Evolutionary conservation across 1,140 invertebrate species (phyloP), one percentile per base, ranked within the genome.

Genomic region (Micrasema longulum): DNA sequence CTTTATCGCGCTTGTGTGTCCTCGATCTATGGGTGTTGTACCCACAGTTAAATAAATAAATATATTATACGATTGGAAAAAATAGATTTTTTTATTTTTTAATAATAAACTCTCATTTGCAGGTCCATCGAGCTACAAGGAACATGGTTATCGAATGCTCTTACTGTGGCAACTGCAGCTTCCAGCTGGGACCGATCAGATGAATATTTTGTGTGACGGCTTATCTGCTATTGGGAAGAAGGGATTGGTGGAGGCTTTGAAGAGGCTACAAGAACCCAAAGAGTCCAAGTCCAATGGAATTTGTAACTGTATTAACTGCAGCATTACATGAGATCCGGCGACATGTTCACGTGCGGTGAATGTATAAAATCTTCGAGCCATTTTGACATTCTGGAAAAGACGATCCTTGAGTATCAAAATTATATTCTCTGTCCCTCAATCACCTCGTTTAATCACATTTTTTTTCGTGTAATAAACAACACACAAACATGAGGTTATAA

Each of bases 71-170:
- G n/a, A n/a, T n/a, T n/a, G n/a, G n/a, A n/a, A n/a, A n/a, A n/a
- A n/a, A n/a, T n/a, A n/a, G n/a, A n/a, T n/a, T n/a, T n/a, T n/a
- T n/a, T n/a, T n/a, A n/a, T n/a, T n/a, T n/a, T n/a, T n/a, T n/a
- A n/a, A n/a, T n/a, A n/a, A n/a, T n/a, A n/a, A n/a, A n/a, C n/a
- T n/a, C n/a, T n/a, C n/a, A 45, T 18, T 69, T 78, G 20, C 80
- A 91, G 91, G 91, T 76, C 84, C 89, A 16, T 86, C 87, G n/a
- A 92, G 91, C 78, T 91, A 91, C 80, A 92, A 92, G 78, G 91
- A 92, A 77, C 91, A 93, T 76, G 89, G 90, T 41, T 92, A 87
- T 77, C 82, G 91, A 43, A 87, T 92, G 85, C 80, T 92, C 77
- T 79, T 91, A 62, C 92, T 92, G 64, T 93, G 91, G 91, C 80